phyloP scores from a whole-genome alignment of 2,113 vertebrate species.

The Pantherophis guttatus region DNA sequence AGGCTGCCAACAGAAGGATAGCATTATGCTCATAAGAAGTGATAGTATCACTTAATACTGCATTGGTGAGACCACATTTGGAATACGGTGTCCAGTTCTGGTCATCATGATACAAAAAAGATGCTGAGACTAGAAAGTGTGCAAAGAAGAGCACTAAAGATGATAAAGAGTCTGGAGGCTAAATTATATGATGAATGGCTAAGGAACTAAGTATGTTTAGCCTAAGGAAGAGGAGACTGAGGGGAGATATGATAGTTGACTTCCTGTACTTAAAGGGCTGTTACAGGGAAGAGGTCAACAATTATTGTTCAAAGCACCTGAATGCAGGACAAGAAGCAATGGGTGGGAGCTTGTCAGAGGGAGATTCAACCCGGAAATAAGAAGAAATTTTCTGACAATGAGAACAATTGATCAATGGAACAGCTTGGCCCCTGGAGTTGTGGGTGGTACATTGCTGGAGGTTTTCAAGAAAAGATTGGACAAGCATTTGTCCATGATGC shows the following conservation, averaged over 20 bases:
- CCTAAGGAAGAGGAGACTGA: background rate
- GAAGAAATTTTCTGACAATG: background rate
- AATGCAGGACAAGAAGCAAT: background rate
- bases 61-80: background rate
- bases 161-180: background rate
- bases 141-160: background rate
- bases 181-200: background rate
- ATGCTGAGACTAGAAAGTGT: background rate
- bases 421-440: too few relatives aligned
- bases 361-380: background rate
- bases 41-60: background rate
- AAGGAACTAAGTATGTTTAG: background rate
- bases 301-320: background rate
- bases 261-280: background rate
- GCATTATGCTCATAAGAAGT: background rate
- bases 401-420: background rate
- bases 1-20: background rate
- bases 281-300: background rate
- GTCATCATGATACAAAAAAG: background rate
- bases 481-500: background rate
- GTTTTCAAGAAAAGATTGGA: background rate
- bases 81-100: background rate
- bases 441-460: background rate
- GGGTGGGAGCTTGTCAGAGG: background rate
- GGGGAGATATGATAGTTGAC: background rate